Percentiles rank a stretch among this genome's conserved stretches.
Evolutionary conservation across 2,888 invertebrate genomes (phyloP).

Genomic region (Drosophila helvetica): DNA sequence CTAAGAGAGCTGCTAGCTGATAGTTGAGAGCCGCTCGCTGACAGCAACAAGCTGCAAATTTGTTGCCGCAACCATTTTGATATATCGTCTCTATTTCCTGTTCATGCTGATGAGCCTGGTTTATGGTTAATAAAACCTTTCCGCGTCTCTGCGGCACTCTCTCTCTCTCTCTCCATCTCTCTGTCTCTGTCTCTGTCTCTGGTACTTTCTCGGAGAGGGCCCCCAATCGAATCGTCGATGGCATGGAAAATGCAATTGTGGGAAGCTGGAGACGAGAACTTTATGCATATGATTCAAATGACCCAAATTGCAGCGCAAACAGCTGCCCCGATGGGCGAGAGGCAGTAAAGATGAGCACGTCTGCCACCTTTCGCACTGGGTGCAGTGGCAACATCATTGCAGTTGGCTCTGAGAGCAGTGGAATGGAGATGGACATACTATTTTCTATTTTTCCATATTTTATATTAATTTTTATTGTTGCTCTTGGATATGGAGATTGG

Average conservation of each 20-base stretch:
- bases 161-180: not conserved
- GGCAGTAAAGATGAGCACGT: slow-evolving; percentile 31
- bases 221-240: slow-evolving; percentile 9
- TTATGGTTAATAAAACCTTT: slow-evolving; percentile 45
- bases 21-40: slow-evolving; percentile 43
- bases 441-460: not conserved
- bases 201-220: slow-evolving; percentile 4
- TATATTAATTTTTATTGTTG: not conserved
- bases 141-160: not conserved
- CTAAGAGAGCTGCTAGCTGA: slow-evolving; percentile 21
- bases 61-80: slow-evolving; percentile 59
- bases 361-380: slow-evolving; percentile 26
- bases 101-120: slow-evolving; percentile 65
- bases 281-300: slow-evolving; percentile 75
- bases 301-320: slow-evolving; percentile 80
- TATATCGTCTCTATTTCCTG: slow-evolving; percentile 74
- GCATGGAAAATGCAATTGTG: slow-evolving; percentile 57
- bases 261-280: slow-evolving; percentile 56
- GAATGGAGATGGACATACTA: not conserved
- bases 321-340: slow-evolving; percentile 53
- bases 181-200: not conserved
- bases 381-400: not conserved
- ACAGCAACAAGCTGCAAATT: slow-evolving; percentile 72
- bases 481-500: not conserved
- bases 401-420: too few species aligned